Evolutionary conservation across 2,888 invertebrate genomes (phyloP).

Genomic region (Caenorhabditis sulstoni): DNA sequence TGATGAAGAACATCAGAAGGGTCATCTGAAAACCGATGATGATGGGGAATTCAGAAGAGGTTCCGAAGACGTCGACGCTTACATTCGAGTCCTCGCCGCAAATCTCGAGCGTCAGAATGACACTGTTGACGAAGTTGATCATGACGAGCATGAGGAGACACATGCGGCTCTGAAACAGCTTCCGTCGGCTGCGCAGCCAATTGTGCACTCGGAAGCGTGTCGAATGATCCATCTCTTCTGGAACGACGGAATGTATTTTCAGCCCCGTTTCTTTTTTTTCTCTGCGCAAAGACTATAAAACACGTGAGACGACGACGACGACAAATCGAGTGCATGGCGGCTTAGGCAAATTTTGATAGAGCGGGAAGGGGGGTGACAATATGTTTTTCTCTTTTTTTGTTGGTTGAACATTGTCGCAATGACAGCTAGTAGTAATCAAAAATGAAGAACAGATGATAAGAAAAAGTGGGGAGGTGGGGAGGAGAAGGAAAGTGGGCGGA

Average conservation of each 20-base stretch:
- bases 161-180: conserved; percentile 65
- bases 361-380: conserved; percentile 1
- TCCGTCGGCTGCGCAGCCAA: conserved; percentile 61
- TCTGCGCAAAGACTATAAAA: not conserved
- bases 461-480: not conserved
- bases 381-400: too few relatives aligned
- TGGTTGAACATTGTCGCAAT: conserved; percentile 9
- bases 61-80: conserved; percentile 1
- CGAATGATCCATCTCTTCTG: conserved; percentile 65
- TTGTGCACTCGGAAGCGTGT: conserved; percentile 61
- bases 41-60: not conserved
- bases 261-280: not conserved
- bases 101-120: conserved; percentile 62
- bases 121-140: conserved; percentile 66
- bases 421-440: conserved; percentile 4
- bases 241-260: conserved; percentile 36
- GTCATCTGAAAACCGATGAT: conserved; percentile 56
- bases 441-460: conserved; percentile 23
- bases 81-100: conserved; percentile 64
- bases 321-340: conserved; percentile 2
- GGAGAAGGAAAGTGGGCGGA: conserved; percentile 4
- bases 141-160: conserved; percentile 59
- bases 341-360: conserved; percentile 35
- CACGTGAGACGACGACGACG: too few relatives aligned
- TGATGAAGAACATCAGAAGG: conserved; percentile 59